These are phyloP conservation scores for Pogonocichla stellata DNA, from an alignment of 2,113 vertebrate species.

Conservation along the genomic window DNA sequence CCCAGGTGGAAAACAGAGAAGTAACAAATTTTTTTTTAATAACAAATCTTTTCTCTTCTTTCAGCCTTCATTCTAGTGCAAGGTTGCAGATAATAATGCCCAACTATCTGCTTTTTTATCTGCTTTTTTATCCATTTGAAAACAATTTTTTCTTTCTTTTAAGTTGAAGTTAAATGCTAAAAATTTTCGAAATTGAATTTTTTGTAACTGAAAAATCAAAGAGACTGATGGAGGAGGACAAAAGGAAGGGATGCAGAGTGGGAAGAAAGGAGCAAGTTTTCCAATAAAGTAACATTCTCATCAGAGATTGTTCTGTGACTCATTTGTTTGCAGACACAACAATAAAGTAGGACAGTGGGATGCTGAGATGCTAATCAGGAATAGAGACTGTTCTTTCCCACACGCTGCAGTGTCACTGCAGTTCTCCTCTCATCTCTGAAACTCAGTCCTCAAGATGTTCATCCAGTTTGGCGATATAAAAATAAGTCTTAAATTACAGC, in stretches of 20 bases:
- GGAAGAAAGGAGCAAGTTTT: not conserved
- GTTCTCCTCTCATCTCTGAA: not conserved
- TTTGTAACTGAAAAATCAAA: not conserved
- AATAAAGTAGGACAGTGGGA: not conserved
- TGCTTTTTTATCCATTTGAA: not conserved
- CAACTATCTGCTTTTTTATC: not conserved
- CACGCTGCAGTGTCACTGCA: not conserved
- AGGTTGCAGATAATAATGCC: not conserved
- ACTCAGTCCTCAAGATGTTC: not conserved
- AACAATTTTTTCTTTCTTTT: not conserved
- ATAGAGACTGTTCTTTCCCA: not conserved
- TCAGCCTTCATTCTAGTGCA: not conserved
- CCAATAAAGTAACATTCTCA: not conserved
- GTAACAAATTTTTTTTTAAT: not conserved
- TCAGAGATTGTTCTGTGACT: not conserved
- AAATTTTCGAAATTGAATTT: not conserved
- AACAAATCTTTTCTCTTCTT: not conserved
- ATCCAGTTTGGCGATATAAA: not conserved
- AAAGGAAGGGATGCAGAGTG: not conserved
- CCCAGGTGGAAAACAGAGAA: not conserved
- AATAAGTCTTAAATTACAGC: not conserved
- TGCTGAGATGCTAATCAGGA: conserved; percentile 5
- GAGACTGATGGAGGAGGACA: not conserved
- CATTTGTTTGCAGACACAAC: conserved; percentile 14
- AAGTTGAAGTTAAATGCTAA: not conserved